These are phyloP conservation scores for Patella depressa DNA, from an alignment of 2,888 invertebrate genomes.

Conservation along the genomic window DNA sequence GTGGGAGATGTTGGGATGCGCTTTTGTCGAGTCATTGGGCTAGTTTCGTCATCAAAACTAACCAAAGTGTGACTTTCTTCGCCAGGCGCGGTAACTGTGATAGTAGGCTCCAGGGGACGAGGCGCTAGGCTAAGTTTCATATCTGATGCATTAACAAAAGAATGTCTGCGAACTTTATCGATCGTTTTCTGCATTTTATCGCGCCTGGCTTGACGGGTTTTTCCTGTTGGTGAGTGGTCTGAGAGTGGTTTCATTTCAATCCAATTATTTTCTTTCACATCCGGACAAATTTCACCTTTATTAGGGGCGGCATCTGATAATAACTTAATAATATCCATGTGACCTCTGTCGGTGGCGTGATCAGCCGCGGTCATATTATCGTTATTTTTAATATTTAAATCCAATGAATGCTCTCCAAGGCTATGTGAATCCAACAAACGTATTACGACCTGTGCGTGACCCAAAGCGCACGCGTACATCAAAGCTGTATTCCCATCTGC, in stretches of 20 bases:
- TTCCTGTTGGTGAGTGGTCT: conserved; percentile 13
- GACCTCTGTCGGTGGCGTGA: conserved; percentile 19
- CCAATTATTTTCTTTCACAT: not conserved
- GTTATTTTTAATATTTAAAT: conserved; percentile 17
- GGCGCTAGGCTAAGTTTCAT: not conserved
- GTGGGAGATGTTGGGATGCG: conserved; percentile 1
- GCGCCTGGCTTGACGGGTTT: conserved; percentile 8
- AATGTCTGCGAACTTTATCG: not conserved
- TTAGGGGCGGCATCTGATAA: conserved; percentile 4
- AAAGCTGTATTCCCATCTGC: conserved; percentile 24
- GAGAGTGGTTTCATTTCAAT: conserved; percentile 4
- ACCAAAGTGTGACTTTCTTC: not conserved
- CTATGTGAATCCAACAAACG: conserved; percentile 16
- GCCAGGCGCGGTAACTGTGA: not conserved
- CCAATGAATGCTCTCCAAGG: conserved; percentile 3
- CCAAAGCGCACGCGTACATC: conserved; percentile 26
- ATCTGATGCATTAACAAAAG: not conserved
- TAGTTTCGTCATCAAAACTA: not conserved
- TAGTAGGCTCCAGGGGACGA: not conserved
- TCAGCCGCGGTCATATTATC: conserved; percentile 16
- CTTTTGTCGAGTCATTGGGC: not conserved
- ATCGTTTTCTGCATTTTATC: conserved; percentile 13
- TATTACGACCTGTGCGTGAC: not conserved
- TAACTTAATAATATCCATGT: conserved; percentile 16
- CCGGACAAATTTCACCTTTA: not conserved